Evolutionary conservation across 2,888 invertebrate species (phyloP), one percentile per base, ranked within the genome.

Genomic region (Drosophila eohydei): DNA sequence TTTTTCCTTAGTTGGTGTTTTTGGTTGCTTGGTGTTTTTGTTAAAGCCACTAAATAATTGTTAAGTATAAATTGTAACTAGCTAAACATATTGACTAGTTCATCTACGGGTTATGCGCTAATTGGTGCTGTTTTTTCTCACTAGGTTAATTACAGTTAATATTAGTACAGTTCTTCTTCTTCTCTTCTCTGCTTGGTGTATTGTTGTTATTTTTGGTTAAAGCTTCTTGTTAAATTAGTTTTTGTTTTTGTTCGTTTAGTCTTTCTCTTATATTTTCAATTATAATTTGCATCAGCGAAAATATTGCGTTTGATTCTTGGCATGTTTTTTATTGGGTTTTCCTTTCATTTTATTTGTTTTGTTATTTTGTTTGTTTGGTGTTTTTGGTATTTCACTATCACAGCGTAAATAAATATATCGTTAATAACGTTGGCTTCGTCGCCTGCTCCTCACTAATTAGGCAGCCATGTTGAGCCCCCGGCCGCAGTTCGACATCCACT

Each of bases 31-130:
- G 91, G 91, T 91, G 92, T 91, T 91, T 83, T 88, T 60, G 74
- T 91, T 91, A 88, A 91, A 91, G 91, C 91, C 86, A 87, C 86
- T 87, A 88, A 74, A 34, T 86, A 80, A 88, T 88, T 83, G 70
- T 66, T 75, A 74, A 62, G 51, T 74, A 73, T 78, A 90, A 88
- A 76, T 83, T 73, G 71, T 62, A 83, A 86, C 87, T 87, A 87
- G 63, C 86, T 90, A 86, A 81, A 78, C 83, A 85, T 89, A 72
- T 76, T 83, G 64, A 66, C 81, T 75, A 80, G 64, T 65, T 74
- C 71, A 60, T 72, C 59, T 73, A 68, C 51, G 64, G 54, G 54
- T 75, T 78, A 82, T 72, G 66, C 68, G 65, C 87, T 85, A 86
- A 90, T 86, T 90, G 84, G 84, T 85, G 90, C 84, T 68, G 70